Conservation (phyloP, 30 jellyfish, hydroid and myxozoan species). For the Morbakka virulenta region DNA sequence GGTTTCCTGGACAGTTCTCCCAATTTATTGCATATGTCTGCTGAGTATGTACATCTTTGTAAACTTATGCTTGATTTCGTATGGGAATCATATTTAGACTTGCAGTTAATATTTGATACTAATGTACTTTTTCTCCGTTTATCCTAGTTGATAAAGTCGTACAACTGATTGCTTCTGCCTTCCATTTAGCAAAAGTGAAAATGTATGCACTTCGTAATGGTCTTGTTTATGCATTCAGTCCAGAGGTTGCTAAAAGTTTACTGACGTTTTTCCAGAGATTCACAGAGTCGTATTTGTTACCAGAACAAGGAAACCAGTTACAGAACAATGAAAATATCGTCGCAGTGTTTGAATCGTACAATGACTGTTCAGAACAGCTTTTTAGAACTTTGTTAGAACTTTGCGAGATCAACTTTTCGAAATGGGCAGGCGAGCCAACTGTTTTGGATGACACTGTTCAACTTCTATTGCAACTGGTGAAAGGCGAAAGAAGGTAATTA, state of each 20-base stretch:
- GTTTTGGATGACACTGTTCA: conserved; percentile 75
- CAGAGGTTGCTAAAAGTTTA: conserved; percentile 76
- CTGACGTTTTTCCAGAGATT: conserved; percentile 78
- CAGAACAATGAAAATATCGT: conserved; percentile 21
- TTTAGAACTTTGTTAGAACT: conserved; percentile 39
- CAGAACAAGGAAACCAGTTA: conserved; percentile 9
- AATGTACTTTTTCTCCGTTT: neutral
- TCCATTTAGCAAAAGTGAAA: conserved; percentile 52
- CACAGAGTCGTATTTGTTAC: conserved; percentile 54
- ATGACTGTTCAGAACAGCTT: conserved; percentile 53
- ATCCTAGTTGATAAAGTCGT: conserved; percentile 66
- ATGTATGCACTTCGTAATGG: conserved; percentile 48
- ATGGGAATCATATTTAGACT: too few species aligned
- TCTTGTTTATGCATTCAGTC: conserved; percentile 57
- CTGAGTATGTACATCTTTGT: too few species aligned
- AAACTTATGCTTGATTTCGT: too few species aligned
- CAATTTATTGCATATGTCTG: too few species aligned
- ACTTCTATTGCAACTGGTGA: conserved; percentile 48
- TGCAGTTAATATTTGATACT: too few species aligned
- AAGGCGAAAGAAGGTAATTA: conserved; percentile 30
- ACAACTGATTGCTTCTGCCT: conserved; percentile 34
- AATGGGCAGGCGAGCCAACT: conserved; percentile 78
- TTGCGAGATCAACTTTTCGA: conserved; percentile 44
- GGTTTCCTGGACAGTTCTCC: too few species aligned
- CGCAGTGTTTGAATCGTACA: conserved; percentile 44